These are phyloP conservation scores for Gasterosteus aculeatus DNA, from an alignment of 2,113 vertebrate species.

Conservation along the genomic window DNA sequence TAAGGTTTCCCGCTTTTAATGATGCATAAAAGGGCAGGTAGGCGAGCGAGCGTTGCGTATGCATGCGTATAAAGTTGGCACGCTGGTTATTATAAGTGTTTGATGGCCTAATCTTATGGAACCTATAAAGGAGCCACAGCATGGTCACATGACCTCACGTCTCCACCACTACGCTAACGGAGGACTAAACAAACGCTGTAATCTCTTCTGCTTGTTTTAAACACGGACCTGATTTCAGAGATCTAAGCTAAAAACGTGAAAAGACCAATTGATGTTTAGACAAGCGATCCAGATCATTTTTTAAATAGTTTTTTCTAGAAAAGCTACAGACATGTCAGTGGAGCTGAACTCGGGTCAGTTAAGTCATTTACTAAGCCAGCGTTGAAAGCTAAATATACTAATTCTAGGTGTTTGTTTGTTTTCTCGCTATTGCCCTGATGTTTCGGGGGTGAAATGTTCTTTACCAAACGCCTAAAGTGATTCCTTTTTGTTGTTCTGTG, in stretches of 20 bases:
- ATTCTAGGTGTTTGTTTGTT: too few relatives aligned
- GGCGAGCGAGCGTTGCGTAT: background rate
- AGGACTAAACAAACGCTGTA: background rate
- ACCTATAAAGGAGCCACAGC: background rate
- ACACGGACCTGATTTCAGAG: background rate
- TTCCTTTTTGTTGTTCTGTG: too few relatives aligned
- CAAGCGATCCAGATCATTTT: background rate
- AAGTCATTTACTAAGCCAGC: background rate
- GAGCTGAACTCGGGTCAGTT: background rate
- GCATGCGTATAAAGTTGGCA: background rate
- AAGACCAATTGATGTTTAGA: too few relatives aligned
- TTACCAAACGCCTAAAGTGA: too few relatives aligned
- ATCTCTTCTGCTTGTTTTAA: too few relatives aligned
- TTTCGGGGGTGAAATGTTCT: too few relatives aligned
- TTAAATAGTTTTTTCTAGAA: too few relatives aligned
- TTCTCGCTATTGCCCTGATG: too few relatives aligned
- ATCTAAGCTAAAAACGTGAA: background rate
- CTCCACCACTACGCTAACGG: background rate
- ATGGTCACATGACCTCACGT: too few relatives aligned
- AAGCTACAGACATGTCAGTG: background rate
- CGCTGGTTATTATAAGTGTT: background rate
- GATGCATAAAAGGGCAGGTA: constrained; percentile 46
- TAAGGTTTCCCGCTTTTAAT: constrained; percentile 62
- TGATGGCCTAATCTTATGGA: too few relatives aligned
- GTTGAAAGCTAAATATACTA: too few relatives aligned